A percentile compares a stretch with the other conserved stretches of the same genome.
Conservation (phyloP, 2,113 vertebrate genomes). For the Formicarius rufipectus region DNA sequence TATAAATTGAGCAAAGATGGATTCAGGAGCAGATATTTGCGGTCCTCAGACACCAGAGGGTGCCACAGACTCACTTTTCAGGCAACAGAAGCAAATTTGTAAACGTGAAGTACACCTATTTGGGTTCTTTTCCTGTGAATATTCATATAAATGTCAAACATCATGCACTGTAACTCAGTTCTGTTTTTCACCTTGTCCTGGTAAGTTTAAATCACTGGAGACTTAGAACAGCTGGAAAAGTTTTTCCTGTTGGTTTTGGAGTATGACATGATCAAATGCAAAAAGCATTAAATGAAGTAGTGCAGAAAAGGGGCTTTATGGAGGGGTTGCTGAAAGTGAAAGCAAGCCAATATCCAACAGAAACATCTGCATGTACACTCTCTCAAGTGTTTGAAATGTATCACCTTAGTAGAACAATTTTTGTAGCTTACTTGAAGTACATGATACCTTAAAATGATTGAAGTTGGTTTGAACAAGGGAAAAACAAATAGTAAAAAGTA, state of each 20-base stretch:
- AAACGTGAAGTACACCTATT: background rate
- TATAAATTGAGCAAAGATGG: background rate
- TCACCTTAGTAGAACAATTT: background rate
- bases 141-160: background rate
- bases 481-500: background rate
- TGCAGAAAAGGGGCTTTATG: background rate
- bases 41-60: constrained; percentile 71
- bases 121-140: background rate
- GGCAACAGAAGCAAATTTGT: background rate
- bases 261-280: background rate
- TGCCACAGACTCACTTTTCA: constrained; percentile 67
- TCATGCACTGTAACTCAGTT: background rate
- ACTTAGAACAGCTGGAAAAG: background rate
- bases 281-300: background rate
- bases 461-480: background rate
- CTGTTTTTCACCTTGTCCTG: background rate
- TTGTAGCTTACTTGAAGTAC: background rate
- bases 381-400: background rate
- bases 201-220: background rate
- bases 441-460: background rate
- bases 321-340: background rate
- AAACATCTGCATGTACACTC: background rate
- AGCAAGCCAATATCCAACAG: background rate
- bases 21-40: background rate
- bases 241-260: background rate